These are phyloP conservation scores for Drosophila sturtevanti DNA, from an alignment of 1,140 invertebrate species.

Conservation along the genomic window DNA sequence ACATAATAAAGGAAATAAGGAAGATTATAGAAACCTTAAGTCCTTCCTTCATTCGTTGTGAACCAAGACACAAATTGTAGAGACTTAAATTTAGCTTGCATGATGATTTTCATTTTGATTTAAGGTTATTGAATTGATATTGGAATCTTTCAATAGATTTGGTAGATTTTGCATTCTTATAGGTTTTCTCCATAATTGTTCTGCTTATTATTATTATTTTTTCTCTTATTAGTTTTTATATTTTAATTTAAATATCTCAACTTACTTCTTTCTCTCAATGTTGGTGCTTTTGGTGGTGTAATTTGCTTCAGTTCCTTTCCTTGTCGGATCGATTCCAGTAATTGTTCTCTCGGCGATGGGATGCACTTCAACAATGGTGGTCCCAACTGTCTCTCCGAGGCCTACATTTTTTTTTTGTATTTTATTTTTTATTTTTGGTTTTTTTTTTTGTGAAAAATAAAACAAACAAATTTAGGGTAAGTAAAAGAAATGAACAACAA, in stretches of 20 bases:
- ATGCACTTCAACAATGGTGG: constrained; percentile 86
- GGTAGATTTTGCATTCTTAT: too few relatives aligned
- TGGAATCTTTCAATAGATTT: too few relatives aligned
- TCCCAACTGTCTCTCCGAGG: constrained; percentile 94
- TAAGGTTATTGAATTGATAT: too few relatives aligned
- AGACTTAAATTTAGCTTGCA: too few relatives aligned
- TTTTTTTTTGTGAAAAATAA: constrained; percentile 4
- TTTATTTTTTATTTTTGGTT: background rate
- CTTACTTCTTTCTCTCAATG: constrained; percentile 76
- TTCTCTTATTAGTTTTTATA: background rate
- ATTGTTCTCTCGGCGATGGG: constrained; percentile 91
- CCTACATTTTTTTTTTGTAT: constrained; percentile 83
- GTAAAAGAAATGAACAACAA: background rate
- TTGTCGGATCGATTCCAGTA: constrained; percentile 94
- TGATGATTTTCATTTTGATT: too few relatives aligned
- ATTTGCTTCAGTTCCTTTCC: constrained; percentile 88
- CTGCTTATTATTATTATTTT: too few relatives aligned
- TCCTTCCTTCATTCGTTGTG: too few relatives aligned
- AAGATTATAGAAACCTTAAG: too few relatives aligned
- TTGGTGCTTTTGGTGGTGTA: constrained; percentile 60
- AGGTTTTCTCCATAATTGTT: too few relatives aligned
- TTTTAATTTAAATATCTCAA: constrained; percentile 2
- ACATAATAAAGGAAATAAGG: too few relatives aligned
- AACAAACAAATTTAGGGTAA: constrained; percentile 5
- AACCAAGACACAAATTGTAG: too few relatives aligned